These are phyloP conservation scores for Tenebrosternarchus preto DNA, from an alignment of 2,113 vertebrate species.

Conservation along the genomic window DNA sequence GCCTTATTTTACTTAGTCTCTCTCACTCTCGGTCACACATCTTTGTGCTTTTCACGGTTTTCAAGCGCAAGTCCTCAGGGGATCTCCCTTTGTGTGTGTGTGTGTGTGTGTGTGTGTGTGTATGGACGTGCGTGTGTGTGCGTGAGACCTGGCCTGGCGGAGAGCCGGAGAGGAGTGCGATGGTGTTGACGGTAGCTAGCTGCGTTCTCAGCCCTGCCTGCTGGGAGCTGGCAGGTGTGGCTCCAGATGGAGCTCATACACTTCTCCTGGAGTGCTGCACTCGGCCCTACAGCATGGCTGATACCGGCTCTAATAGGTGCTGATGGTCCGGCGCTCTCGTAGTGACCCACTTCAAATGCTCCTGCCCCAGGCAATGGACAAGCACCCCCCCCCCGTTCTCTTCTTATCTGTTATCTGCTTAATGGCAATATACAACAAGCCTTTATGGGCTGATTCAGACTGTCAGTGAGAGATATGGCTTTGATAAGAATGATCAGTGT, in stretches of 20 bases:
- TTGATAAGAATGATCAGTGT: background rate
- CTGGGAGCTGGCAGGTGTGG: slow-evolving; percentile 12
- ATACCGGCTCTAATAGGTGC: slow-evolving; percentile 65
- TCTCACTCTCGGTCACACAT: background rate
- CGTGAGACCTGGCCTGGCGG: too few species aligned
- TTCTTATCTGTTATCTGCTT: background rate
- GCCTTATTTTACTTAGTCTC: slow-evolving; percentile 49
- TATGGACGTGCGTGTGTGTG: background rate
- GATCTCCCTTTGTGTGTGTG: slow-evolving; percentile 3
- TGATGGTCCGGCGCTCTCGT: slow-evolving; percentile 52
- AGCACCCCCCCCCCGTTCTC: background rate
- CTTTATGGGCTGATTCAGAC: too few species aligned
- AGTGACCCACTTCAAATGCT: slow-evolving; percentile 40
- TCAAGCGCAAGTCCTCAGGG: slow-evolving; percentile 27
- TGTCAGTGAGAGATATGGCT: background rate
- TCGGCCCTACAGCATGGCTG: slow-evolving; percentile 60
- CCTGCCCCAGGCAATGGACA: background rate
- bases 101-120: background rate
- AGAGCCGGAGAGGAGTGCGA: too few species aligned
- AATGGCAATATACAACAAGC: background rate
- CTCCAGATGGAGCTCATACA: slow-evolving; percentile 71
- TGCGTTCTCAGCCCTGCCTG: background rate
- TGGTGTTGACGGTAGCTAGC: too few species aligned
- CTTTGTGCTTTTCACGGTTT: slow-evolving; percentile 49
- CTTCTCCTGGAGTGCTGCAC: slow-evolving; percentile 61